phyloP scores from a whole-genome alignment of 1,140 invertebrate species.

The Habropoda laboriosa region DNA sequence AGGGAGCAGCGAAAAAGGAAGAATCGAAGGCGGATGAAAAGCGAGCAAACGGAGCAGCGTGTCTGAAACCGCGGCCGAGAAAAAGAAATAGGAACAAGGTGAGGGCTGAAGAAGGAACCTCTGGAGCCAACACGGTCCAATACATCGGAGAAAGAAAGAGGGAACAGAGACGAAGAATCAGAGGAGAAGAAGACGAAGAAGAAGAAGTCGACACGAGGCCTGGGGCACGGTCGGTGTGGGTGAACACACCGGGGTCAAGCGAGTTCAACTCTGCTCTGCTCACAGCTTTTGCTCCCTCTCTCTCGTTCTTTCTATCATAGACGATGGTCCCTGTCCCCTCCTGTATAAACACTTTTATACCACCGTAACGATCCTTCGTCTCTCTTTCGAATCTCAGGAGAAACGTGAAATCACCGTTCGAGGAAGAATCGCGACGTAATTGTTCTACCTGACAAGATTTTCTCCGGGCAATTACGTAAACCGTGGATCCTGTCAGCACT shows the following conservation, averaged over 20 bases:
- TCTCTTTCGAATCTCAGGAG: not conserved
- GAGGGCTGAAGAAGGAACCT: not conserved
- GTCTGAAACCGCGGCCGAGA: slow-evolving; percentile 54
- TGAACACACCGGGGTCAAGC: slow-evolving; percentile 73
- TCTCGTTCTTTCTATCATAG: slow-evolving; percentile 46
- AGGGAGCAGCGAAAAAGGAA: not conserved
- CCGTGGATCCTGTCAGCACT: slow-evolving; percentile 3
- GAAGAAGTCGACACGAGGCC: slow-evolving; percentile 66
- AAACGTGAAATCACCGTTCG: too few relatives aligned
- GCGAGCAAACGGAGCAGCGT: slow-evolving; percentile 58
- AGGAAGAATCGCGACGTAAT: not conserved
- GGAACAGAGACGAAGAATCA: slow-evolving; percentile 33
- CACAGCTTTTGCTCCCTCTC: slow-evolving; percentile 23
- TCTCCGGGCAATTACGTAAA: slow-evolving; percentile 28
- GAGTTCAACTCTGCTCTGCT: slow-evolving; percentile 70
- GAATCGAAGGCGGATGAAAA: slow-evolving; percentile 66
- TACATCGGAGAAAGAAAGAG: slow-evolving; percentile 10
- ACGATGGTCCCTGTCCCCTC: slow-evolving; percentile 29
- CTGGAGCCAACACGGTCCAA: not conserved
- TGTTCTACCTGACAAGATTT: slow-evolving; percentile 21
- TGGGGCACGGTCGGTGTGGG: slow-evolving; percentile 67
- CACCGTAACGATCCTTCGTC: slow-evolving; percentile 48
- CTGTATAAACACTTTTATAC: slow-evolving; percentile 34
- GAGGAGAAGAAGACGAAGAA: too few relatives aligned
- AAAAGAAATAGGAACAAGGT: slow-evolving; percentile 40